A percentile compares a stretch with the other conserved stretches of the same genome.
phyloP scores from a whole-genome alignment of 2,113 vertebrate species.

The Trinectes maculatus region DNA sequence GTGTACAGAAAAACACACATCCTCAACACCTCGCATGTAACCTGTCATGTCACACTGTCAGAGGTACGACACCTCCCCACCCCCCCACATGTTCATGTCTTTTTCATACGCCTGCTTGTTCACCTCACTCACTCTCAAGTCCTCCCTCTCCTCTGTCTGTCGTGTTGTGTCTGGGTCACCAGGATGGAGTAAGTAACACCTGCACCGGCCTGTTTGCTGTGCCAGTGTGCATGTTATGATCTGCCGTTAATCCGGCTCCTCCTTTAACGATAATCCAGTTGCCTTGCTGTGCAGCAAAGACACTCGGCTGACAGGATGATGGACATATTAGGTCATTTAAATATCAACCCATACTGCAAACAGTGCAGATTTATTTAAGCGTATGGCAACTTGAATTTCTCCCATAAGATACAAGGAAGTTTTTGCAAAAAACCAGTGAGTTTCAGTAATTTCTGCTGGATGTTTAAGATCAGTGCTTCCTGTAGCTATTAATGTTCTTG shows the following conservation, averaged over 20 bases:
- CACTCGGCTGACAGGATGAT: conserved; percentile 30
- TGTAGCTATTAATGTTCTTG: neutral
- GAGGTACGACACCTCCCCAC: neutral
- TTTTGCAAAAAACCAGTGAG: neutral
- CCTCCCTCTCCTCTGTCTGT: conserved; percentile 80
- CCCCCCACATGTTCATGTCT: conserved; percentile 34
- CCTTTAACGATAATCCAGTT: conserved; percentile 19
- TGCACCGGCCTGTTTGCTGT: conserved; percentile 81
- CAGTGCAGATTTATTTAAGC: neutral
- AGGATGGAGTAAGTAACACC: conserved; percentile 94
- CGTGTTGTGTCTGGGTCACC: conserved; percentile 84
- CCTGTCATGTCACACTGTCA: neutral
- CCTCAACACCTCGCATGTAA: neutral
- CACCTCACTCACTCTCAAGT: conserved; percentile 70
- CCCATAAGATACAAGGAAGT: neutral
- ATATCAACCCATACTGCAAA: neutral
- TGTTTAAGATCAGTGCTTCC: neutral
- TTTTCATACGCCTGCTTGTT: conserved; percentile 58
- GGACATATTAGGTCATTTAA: too few species aligned
- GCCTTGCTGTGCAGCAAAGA: conserved; percentile 53
- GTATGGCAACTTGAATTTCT: neutral
- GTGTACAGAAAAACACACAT: neutral
- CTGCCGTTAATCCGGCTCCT: conserved; percentile 70
- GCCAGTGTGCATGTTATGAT: conserved; percentile 84
- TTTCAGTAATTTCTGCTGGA: neutral